Conservation (phyloP, 2,888 invertebrate species). For the Mantis religiosa region DNA sequence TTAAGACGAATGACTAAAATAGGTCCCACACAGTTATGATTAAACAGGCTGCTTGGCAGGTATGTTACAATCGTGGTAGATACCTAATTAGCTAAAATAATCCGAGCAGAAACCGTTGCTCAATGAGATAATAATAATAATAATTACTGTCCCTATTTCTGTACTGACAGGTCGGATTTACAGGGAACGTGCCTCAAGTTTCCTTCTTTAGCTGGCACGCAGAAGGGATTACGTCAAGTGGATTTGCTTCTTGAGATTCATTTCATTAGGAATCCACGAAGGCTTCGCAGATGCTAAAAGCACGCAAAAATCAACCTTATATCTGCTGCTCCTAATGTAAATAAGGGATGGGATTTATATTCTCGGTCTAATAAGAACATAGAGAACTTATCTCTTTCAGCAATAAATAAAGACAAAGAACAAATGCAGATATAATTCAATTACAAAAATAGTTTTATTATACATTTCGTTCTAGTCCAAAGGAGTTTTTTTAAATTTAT, state of each 20-base stretch:
- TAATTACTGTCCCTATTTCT: neutral
- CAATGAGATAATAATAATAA: neutral
- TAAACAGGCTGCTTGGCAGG: neutral
- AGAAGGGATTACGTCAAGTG: neutral
- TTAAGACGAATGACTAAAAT: no score
- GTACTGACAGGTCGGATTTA: neutral
- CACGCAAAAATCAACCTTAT: neutral
- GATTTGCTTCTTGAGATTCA: neutral
- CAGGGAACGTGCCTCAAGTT: neutral
- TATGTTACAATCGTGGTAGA: neutral
- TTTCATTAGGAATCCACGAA: neutral
- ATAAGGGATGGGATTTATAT: neutral
- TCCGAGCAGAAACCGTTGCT: neutral
- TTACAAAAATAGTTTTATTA: no score
- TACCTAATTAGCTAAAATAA: neutral
- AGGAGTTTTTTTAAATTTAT: no score
- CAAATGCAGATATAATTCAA: no score
- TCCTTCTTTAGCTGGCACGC: neutral
- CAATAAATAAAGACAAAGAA: no score
- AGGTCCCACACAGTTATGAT: no score
- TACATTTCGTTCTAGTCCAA: no score
- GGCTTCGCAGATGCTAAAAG: neutral
- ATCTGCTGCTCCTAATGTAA: neutral
- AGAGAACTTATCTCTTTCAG: no score
- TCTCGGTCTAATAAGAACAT: neutral